phyloP scores from a whole-genome alignment of 1,140 invertebrate genomes.

The Procambarus clarkii region DNA sequence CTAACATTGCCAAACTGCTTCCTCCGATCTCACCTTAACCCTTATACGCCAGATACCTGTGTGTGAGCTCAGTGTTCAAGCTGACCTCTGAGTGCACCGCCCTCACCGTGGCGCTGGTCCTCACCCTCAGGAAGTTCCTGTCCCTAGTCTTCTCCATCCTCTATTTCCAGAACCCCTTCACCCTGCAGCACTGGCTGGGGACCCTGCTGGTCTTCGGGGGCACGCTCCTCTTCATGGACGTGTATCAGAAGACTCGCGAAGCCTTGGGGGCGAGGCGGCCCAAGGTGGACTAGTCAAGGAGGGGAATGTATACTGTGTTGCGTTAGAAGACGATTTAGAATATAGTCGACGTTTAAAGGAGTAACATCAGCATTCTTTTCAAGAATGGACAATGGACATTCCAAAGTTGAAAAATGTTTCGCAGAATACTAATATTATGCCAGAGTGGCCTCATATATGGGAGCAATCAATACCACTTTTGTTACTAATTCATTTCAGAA shows the following conservation, averaged over 20 bases:
- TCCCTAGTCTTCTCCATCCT: constrained; percentile 97
- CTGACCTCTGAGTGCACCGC: constrained; percentile 95
- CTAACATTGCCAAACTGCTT: too few species aligned
- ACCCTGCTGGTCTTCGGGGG: constrained; percentile 93
- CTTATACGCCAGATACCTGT: constrained; percentile 82
- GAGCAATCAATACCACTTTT: too few species aligned
- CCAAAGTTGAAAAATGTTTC: background rate
- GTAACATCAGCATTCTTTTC: constrained; percentile 73
- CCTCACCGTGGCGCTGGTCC: constrained; percentile 94
- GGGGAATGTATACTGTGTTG: background rate
- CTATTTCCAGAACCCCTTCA: constrained; percentile 97
- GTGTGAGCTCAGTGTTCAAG: constrained; percentile 95
- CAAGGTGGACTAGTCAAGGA: background rate
- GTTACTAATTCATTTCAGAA: too few species aligned
- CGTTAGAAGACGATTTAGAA: background rate
- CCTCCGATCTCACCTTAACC: constrained; percentile 18
- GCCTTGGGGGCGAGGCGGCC: background rate
- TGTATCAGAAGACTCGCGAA: background rate
- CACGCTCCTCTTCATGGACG: constrained; percentile 90
- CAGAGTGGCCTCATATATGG: too few species aligned
- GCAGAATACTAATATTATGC: background rate
- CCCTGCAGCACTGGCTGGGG: constrained; percentile 93
- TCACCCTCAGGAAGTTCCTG: constrained; percentile 96
- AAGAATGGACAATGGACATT: background rate
- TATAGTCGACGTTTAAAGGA: background rate